Conservation (phyloP, 2,113 vertebrate genomes). For the Poeciliopsis turrubarensis region DNA sequence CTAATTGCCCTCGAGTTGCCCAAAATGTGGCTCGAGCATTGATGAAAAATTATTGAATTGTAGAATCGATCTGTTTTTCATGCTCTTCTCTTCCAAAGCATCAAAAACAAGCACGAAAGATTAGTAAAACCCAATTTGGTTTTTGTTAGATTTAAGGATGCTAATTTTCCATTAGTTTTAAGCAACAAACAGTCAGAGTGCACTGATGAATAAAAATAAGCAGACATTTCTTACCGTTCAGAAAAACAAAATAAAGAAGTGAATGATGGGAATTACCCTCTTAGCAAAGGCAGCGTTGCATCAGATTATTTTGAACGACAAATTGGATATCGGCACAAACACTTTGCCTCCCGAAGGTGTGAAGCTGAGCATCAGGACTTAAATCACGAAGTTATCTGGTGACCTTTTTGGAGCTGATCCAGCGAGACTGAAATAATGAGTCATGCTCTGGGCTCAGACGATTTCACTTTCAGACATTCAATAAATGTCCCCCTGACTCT, state of each 20-base stretch:
- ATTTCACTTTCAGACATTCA: conserved; percentile 47
- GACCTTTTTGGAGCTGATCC: conserved; percentile 55
- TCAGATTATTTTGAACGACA: conserved; percentile 12
- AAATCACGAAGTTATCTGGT: conserved; percentile 39
- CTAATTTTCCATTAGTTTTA: conserved; percentile 7
- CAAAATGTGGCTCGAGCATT: neutral
- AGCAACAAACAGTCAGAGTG: too few species aligned
- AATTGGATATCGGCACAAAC: neutral
- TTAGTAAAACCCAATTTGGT: conserved; percentile 9
- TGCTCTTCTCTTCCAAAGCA: neutral
- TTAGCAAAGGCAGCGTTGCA: neutral
- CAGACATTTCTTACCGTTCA: too few species aligned
- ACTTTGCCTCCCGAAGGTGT: neutral
- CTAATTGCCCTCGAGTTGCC: conserved; percentile 19
- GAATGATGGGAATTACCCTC: neutral
- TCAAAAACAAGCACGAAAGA: neutral
- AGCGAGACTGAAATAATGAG: conserved; percentile 45
- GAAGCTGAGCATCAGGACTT: conserved; percentile 12
- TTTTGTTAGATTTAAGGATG: neutral
- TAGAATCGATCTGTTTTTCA: neutral
- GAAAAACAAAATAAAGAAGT: neutral
- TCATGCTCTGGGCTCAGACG: conserved; percentile 18
- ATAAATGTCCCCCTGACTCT: conserved; percentile 25
- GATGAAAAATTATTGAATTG: neutral
- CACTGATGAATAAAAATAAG: neutral